phyloP scores from a whole-genome alignment of 2,888 invertebrate species.

The Drosophila fungiperda region DNA sequence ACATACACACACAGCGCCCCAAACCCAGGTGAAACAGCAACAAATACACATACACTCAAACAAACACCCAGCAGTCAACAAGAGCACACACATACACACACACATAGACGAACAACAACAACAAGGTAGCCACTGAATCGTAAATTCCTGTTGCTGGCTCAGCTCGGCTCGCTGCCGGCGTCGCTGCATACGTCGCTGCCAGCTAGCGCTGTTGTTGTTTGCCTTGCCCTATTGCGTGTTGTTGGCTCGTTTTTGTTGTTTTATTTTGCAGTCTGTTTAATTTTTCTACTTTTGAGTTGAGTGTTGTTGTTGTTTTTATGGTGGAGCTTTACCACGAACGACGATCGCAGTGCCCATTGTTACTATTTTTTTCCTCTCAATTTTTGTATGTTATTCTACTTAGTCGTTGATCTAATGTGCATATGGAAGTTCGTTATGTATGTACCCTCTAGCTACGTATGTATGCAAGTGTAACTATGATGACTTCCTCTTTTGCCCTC shows the following conservation, averaged over 20 bases:
- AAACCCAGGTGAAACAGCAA: slow-evolving; percentile 73
- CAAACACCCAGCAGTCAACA: slow-evolving; percentile 36
- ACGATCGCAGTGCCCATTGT: slow-evolving; percentile 66
- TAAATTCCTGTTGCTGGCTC: slow-evolving; percentile 80
- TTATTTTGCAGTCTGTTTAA: slow-evolving; percentile 76
- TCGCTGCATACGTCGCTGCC: slow-evolving; percentile 45
- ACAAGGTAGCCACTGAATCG: slow-evolving; percentile 81
- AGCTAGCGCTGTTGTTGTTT: slow-evolving; percentile 79
- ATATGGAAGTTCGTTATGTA: slow-evolving; percentile 16
- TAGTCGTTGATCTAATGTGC: slow-evolving; percentile 65
- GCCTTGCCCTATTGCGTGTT: slow-evolving; percentile 85
- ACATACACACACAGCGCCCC: slow-evolving; percentile 56
- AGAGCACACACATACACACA: slow-evolving; percentile 32
- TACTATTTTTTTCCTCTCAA: slow-evolving; percentile 40
- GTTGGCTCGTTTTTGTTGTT: slow-evolving; percentile 62
- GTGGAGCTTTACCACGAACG: slow-evolving; percentile 73
- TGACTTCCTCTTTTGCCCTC: slow-evolving; percentile 39
- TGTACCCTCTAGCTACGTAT: slow-evolving; percentile 7
- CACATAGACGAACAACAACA: slow-evolving; percentile 51
- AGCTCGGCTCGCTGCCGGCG: slow-evolving; percentile 54
- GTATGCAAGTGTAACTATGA: slow-evolving; percentile 20
- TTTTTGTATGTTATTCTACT: slow-evolving; percentile 62
- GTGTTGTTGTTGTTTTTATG: slow-evolving; percentile 49
- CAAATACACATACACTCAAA: slow-evolving; percentile 46
- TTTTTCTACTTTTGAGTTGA: slow-evolving; percentile 72